Percentiles rank a stretch among this genome's conserved stretches.
phyloP scores from a whole-genome alignment of 2,797 vertebrate genomes.

The Protonibea diacanthus region DNA sequence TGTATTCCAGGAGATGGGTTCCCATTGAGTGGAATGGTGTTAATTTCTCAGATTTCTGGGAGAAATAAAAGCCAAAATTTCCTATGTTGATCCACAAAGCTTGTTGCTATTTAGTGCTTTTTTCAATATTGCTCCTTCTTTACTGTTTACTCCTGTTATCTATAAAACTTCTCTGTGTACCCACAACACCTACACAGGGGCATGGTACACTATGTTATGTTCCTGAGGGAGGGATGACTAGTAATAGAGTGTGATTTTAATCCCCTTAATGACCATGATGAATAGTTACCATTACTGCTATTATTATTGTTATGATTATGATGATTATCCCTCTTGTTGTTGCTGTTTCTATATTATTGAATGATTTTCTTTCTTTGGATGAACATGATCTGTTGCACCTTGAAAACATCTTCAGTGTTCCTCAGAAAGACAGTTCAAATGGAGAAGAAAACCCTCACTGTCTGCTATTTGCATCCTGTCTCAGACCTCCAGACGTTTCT shows the following conservation, averaged over 20 bases:
- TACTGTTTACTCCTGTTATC: constrained; percentile 67
- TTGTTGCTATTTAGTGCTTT: constrained; percentile 77
- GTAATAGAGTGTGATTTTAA: constrained; percentile 75
- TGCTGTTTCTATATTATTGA: constrained; percentile 79
- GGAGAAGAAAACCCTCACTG: constrained; percentile 42
- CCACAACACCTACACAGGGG: constrained; percentile 66
- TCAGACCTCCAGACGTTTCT: constrained; percentile 55
- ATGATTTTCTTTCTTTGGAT: constrained; percentile 78
- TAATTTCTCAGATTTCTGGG: constrained; percentile 85
- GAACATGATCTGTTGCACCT: constrained; percentile 72
- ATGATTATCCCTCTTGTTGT: constrained; percentile 82
- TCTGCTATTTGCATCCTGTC: constrained; percentile 53
- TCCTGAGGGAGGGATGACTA: constrained; percentile 68
- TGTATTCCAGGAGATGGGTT: constrained; percentile 78
- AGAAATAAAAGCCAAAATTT: constrained; percentile 83
- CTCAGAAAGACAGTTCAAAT: constrained; percentile 73
- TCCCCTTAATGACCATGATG: constrained; percentile 80
- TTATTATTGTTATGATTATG: constrained; percentile 82
- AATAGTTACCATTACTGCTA: constrained; percentile 81
- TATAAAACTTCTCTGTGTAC: constrained; percentile 72
- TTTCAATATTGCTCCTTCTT: constrained; percentile 66
- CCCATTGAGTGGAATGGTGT: constrained; percentile 79
- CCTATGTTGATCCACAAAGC: constrained; percentile 69
- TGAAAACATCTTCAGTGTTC: constrained; percentile 72
- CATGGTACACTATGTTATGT: constrained; percentile 75